phyloP scores from a whole-genome alignment of 2,888 invertebrate genomes.

The Drosophila mettleri region DNA sequence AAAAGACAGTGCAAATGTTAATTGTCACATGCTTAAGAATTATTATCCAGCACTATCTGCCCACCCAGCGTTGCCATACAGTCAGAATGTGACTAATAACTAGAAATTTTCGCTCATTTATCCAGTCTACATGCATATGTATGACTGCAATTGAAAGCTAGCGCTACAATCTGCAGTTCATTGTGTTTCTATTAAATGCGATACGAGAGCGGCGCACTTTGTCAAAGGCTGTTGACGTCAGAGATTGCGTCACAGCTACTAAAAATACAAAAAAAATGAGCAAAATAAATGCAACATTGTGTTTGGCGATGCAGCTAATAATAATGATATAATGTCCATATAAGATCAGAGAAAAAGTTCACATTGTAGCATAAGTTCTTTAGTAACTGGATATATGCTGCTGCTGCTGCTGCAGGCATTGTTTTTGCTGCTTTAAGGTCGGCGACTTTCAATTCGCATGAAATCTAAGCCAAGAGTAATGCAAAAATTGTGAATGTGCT shows the following conservation, averaged over 20 bases:
- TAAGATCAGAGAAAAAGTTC: conserved; percentile 1
- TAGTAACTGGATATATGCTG: conserved; percentile 47
- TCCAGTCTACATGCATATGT: not conserved
- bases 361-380: conserved; percentile 29
- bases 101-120: not conserved
- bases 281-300: conserved; percentile 19
- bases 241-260: conserved; percentile 39
- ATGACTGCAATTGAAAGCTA: not conserved
- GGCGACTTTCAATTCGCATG: conserved; percentile 57
- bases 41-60: not conserved
- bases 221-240: conserved; percentile 43
- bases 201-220: conserved; percentile 17
- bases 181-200: conserved; percentile 22
- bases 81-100: not conserved
- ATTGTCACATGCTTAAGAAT: not conserved
- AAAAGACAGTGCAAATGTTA: not conserved
- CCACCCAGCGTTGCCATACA: not conserved
- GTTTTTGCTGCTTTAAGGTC: conserved; percentile 36
- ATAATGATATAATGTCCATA: conserved; percentile 14
- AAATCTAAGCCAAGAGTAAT: conserved; percentile 45
- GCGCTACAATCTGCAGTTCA: conserved; percentile 15
- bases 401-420: conserved; percentile 14
- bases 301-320: conserved; percentile 14
- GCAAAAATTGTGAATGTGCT: conserved; percentile 6
- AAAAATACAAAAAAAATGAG: not conserved